These are phyloP conservation scores for Holacanthella duospinosa DNA, from an alignment of 2,888 invertebrate genomes.

Conservation along the genomic window DNA sequence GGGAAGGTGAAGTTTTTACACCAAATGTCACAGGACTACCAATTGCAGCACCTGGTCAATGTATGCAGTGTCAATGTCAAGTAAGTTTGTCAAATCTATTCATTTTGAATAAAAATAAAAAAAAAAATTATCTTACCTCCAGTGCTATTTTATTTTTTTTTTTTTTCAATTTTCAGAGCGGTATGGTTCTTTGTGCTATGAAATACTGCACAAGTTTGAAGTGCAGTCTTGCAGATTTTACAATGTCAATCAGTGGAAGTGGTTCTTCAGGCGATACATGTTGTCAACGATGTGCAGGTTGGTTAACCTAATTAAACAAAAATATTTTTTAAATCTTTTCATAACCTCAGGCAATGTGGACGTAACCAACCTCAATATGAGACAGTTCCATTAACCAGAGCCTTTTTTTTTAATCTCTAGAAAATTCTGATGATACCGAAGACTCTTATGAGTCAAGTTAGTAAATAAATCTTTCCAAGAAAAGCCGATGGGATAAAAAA, in stretches of 20 bases:
- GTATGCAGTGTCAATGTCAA: slow-evolving; percentile 43
- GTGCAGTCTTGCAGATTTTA: slow-evolving; percentile 34
- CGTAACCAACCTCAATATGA: too few species aligned
- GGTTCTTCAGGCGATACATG: slow-evolving; percentile 38
- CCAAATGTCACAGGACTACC: slow-evolving; percentile 42
- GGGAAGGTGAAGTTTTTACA: slow-evolving; percentile 42
- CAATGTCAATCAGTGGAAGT: slow-evolving; percentile 10
- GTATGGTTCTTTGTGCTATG: slow-evolving; percentile 42
- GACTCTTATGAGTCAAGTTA: too few species aligned
- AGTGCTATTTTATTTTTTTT: neutral
- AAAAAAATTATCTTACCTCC: too few species aligned
- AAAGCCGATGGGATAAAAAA: neutral
- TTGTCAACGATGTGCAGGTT: slow-evolving; percentile 42
- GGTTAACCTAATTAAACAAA: slow-evolving; percentile 3
- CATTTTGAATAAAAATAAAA: too few species aligned
- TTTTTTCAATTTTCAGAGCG: slow-evolving; percentile 38
- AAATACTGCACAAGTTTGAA: slow-evolving; percentile 40
- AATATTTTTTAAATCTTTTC: neutral
- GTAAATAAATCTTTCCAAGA: neutral
- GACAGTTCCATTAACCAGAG: too few species aligned
- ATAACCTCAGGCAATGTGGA: too few species aligned
- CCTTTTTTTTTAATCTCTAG: too few species aligned
- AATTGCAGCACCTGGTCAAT: slow-evolving; percentile 40
- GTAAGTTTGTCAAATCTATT: too few species aligned
- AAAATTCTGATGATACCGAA: too few species aligned